A percentile compares a stretch with the other conserved stretches of the same genome.
These are phyloP conservation scores for Xiphophorus hellerii DNA, from an alignment of 2,113 vertebrate genomes.

Conservation along the genomic window DNA sequence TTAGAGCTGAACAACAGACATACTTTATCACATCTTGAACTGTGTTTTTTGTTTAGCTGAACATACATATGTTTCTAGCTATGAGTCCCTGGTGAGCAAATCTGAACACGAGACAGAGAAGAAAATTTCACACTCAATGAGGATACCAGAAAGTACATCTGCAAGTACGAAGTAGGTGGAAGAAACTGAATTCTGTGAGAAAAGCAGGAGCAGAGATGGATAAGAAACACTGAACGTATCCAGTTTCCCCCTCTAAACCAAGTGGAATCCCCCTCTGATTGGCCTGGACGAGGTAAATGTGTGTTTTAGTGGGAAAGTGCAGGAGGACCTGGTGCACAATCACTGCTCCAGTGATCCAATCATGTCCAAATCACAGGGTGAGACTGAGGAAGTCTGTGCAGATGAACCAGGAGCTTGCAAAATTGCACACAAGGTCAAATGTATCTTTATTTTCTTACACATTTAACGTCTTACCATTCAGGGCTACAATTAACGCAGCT, in stretches of 20 bases:
- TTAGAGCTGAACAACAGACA: neutral
- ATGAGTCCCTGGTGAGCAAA: neutral
- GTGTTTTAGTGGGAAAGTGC: conserved; percentile 42
- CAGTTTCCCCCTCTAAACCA: conserved; percentile 52
- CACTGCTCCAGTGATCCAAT: conserved; percentile 34
- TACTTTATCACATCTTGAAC: neutral
- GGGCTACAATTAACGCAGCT: conserved; percentile 15
- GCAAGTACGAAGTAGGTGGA: conserved; percentile 17
- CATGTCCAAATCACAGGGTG: conserved; percentile 19
- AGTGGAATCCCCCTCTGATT: conserved; percentile 62
- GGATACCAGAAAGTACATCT: conserved; percentile 18
- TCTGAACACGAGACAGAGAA: conserved; percentile 1
- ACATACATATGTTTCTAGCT: neutral
- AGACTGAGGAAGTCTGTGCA: conserved; percentile 12
- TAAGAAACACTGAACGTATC: conserved; percentile 49
- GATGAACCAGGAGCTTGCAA: conserved; percentile 1
- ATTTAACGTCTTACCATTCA: conserved; percentile 1
- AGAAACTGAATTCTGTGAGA: conserved; percentile 18
- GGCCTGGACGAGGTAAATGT: conserved; percentile 27
- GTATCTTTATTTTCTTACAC: conserved; percentile 7
- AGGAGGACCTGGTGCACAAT: conserved; percentile 29
- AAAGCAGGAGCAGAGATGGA: conserved; percentile 17
- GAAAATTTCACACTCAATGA: conserved; percentile 7
- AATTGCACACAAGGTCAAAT: conserved; percentile 34
- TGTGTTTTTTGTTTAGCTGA: neutral